Conservation (phyloP, 2,113 vertebrate genomes). For the Piaya cayana region DNA sequence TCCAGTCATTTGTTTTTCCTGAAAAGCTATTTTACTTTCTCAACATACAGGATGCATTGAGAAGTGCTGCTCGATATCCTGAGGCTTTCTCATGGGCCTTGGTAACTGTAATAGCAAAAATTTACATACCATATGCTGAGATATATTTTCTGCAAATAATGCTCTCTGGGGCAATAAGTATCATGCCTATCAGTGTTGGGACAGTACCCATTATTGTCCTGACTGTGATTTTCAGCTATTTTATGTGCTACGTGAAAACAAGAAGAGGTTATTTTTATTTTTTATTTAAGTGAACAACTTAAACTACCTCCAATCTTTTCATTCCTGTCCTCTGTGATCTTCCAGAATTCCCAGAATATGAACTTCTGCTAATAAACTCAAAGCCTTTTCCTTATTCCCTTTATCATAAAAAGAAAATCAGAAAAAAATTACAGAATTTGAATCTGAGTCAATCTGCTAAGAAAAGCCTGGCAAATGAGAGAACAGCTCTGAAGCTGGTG, state of each 20-base stretch:
- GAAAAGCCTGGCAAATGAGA: constrained; percentile 18
- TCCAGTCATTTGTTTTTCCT: not conserved
- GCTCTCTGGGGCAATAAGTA: not conserved
- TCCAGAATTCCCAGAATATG: not conserved
- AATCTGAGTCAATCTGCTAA: constrained; percentile 6
- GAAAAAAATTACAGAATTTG: not conserved
- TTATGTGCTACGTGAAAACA: not conserved
- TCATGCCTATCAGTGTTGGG: not conserved
- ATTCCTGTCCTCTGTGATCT: not conserved
- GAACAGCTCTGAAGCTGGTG: constrained; percentile 36
- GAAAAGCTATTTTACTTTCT: not conserved
- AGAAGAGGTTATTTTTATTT: not conserved
- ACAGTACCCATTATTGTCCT: not conserved
- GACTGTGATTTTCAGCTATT: not conserved
- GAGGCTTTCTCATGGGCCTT: not conserved
- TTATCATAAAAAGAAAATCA: not conserved
- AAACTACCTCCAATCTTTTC: not conserved
- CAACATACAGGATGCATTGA: not conserved
- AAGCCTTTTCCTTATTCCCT: not conserved
- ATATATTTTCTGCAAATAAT: not conserved
- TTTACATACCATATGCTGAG: not conserved
- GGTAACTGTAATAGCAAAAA: not conserved
- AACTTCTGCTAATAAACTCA: not conserved
- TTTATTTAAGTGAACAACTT: not conserved
- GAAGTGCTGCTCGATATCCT: not conserved